Percentiles rank a stretch among this genome's conserved stretches.
These are phyloP conservation scores for Drosophila pseudotalamancana DNA, from an alignment of 2,888 invertebrate species.

Conservation along the genomic window DNA sequence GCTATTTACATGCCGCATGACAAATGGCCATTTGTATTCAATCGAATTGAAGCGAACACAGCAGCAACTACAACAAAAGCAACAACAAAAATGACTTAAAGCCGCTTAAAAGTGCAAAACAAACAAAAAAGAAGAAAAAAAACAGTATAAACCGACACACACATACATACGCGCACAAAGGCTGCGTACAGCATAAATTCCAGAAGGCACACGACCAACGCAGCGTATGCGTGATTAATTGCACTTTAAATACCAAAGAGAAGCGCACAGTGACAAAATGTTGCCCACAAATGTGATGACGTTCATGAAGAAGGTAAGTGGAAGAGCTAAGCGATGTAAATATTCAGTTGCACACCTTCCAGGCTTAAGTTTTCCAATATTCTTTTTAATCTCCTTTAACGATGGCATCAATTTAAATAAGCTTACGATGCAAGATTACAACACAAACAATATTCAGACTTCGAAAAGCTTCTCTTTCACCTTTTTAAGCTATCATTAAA, in stretches of 20 bases:
- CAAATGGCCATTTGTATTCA: conserved; percentile 66
- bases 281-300: conserved; percentile 96
- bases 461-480: too few species aligned
- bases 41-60: conserved; percentile 49
- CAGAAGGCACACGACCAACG: conserved; percentile 22
- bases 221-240: conserved; percentile 74
- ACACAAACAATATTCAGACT: conserved; percentile 5
- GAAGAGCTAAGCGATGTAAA: background rate
- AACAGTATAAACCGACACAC: conserved; percentile 16
- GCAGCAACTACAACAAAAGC: conserved; percentile 13
- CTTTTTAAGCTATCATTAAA: conserved; percentile 30
- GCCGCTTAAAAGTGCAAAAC: conserved; percentile 56
- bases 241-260: conserved; percentile 58
- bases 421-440: background rate
- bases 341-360: conserved; percentile 2
- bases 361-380: background rate
- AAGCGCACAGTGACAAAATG: conserved; percentile 86
- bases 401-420: background rate
- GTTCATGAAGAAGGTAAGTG: conserved; percentile 95
- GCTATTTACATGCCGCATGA: conserved; percentile 70
- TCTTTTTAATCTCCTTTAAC: background rate
- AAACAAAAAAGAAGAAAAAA: conserved; percentile 22
- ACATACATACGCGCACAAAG: conserved; percentile 23
- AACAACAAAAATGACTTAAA: conserved; percentile 60
- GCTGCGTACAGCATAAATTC: conserved; percentile 37